phyloP scores from a whole-genome alignment of 1,140 invertebrate species.

The Sipha flava region DNA sequence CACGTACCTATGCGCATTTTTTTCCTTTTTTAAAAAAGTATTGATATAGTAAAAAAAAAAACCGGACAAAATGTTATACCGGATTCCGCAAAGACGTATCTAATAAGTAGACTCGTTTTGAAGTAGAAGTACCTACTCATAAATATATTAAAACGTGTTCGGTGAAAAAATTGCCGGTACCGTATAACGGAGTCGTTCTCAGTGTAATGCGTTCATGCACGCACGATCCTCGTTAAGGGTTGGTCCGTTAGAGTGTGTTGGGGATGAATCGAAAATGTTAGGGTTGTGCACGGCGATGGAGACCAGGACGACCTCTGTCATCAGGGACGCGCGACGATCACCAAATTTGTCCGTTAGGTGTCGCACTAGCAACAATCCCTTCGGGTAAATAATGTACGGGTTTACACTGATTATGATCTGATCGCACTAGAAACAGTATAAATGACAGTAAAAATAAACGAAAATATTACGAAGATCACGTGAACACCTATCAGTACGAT shows the following conservation, averaged over 20 bases:
- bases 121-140: neutral
- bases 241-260: neutral
- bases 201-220: neutral
- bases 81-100: neutral
- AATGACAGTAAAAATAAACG: too few species aligned
- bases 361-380: conserved; percentile 5
- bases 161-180: neutral
- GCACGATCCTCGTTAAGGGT: neutral
- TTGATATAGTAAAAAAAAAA: neutral
- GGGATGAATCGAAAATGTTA: neutral
- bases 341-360: conserved; percentile 5
- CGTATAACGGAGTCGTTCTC: neutral
- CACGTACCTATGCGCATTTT: neutral
- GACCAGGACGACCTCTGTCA: neutral
- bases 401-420: too few species aligned
- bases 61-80: neutral
- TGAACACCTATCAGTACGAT: too few species aligned
- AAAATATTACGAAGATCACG: too few species aligned
- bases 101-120: neutral
- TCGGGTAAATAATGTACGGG: too few species aligned
- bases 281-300: neutral
- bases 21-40: neutral
- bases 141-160: neutral
- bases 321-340: neutral
- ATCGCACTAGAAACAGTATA: too few species aligned